Conservation (phyloP, 1,140 invertebrate species). For the Pristionchus pacificus region DNA sequence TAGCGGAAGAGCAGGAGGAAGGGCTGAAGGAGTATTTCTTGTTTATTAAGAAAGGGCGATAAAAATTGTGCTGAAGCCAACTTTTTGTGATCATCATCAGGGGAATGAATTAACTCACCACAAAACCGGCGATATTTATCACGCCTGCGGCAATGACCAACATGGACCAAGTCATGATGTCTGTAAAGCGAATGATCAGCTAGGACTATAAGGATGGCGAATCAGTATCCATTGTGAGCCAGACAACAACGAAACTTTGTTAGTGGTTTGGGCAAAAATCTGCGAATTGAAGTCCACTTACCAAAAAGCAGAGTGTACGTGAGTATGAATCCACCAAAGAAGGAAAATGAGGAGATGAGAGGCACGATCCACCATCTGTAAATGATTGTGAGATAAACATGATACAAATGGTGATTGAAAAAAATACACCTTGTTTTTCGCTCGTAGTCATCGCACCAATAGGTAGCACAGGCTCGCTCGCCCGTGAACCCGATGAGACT, state of each 20-base stretch:
- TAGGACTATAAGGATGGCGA: no score
- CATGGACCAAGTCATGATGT: background rate
- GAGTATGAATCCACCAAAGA: background rate
- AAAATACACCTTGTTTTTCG: background rate
- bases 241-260: no score
- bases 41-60: no score
- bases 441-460: background rate
- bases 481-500: background rate
- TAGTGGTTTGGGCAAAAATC: no score
- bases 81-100: background rate
- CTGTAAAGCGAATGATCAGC: background rate
- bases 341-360: background rate
- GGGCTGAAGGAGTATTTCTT: no score
- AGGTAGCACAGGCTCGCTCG: background rate
- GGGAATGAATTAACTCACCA: background rate
- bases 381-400: background rate
- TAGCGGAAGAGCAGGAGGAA: background rate
- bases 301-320: background rate
- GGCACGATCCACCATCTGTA: background rate
- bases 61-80: no score
- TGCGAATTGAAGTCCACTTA: no score
- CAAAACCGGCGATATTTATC: background rate
- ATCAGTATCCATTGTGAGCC: background rate
- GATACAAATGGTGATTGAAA: no score
- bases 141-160: background rate